Percentiles rank a stretch among this genome's conserved stretches.
Evolutionary conservation across 2,113 vertebrate species (phyloP).

Genomic region (Xerus inauris): DNA sequence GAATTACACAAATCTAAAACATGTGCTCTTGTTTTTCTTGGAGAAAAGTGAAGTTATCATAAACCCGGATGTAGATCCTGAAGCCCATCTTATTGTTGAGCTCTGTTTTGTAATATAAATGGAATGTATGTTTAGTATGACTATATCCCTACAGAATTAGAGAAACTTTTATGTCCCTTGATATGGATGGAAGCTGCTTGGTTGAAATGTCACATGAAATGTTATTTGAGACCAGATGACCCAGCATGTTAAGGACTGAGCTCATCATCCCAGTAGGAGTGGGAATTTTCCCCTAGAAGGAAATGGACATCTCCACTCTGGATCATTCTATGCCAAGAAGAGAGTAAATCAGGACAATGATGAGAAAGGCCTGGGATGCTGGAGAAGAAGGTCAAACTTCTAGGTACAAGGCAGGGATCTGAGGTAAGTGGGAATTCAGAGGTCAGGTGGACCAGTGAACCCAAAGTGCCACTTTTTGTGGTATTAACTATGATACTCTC

Average conservation of each 20-base stretch:
- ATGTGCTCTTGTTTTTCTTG: constrained; percentile 67
- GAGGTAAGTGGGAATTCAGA: background rate
- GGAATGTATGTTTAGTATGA: constrained; percentile 68
- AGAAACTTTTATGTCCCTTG: background rate
- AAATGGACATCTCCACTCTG: background rate
- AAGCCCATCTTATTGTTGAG: constrained; percentile 57
- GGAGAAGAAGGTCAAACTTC: background rate
- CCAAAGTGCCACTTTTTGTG: background rate
- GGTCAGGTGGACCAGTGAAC: background rate
- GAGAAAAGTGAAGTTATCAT: constrained; percentile 61
- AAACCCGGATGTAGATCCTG: constrained; percentile 50
- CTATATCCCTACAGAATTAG: constrained; percentile 43
- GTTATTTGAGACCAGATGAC: background rate
- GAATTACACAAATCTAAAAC: constrained; percentile 65
- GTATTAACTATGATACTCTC: background rate
- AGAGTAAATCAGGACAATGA: background rate
- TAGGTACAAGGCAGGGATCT: background rate
- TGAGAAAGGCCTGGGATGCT: background rate
- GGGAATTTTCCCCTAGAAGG: background rate
- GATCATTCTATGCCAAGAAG: background rate
- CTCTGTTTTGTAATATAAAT: constrained; percentile 70
- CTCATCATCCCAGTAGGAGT: background rate
- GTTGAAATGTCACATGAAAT: background rate
- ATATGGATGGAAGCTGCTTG: background rate
- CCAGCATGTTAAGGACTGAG: background rate